phyloP scores from a whole-genome alignment of 2,113 vertebrate species.

The Acrocephalus arundinaceus region DNA sequence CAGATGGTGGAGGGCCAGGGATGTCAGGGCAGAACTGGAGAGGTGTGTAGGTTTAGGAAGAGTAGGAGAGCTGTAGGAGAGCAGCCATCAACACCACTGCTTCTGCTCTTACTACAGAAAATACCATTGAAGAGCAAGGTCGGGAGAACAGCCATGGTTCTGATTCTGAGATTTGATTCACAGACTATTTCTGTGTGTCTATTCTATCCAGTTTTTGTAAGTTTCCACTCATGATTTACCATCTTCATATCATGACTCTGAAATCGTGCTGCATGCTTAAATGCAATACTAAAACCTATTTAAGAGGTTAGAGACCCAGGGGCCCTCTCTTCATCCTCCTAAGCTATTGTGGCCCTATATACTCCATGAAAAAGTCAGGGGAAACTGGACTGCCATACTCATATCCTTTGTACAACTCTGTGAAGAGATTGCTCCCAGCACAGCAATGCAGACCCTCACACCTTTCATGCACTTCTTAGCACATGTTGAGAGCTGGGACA shows the following conservation, averaged over 20 bases:
- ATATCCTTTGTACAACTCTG: neutral
- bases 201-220: neutral
- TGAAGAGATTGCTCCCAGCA: neutral
- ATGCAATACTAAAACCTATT: neutral
- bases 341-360: neutral
- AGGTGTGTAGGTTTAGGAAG: neutral
- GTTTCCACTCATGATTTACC: neutral
- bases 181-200: neutral
- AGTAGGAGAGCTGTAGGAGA: neutral
- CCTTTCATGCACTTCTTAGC: neutral
- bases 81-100: neutral
- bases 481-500: neutral
- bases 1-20: neutral
- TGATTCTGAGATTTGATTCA: neutral
- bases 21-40: neutral
- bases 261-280: neutral
- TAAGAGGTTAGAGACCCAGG: neutral
- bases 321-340: neutral
- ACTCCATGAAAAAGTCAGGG: neutral
- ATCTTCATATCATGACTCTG: rapidly evolving
- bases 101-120: neutral
- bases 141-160: neutral
- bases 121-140: neutral
- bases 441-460: neutral
- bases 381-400: neutral